Base-by-base conservation (phyloP, 2,113 vertebrate genomes). In the Anoura caudifer region DNA sequence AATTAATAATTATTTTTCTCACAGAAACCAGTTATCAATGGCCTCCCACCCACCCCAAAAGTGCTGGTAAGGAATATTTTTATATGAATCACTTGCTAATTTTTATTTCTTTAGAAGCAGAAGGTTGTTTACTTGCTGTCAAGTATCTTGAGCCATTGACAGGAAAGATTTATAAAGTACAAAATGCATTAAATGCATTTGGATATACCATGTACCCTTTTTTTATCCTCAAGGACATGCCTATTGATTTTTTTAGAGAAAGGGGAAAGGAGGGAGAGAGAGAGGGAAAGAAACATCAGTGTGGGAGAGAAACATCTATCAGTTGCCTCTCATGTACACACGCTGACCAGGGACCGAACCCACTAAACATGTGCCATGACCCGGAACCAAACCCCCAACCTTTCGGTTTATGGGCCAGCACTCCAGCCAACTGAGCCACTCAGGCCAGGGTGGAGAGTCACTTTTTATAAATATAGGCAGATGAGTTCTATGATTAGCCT, bases 21-120 rank as follows among this genome's bases (percentile, higher is more conserved):
- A 83, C 96, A 99, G 99, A 99, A 99, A 99, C 99, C 99, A 91
- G 98, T 99, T 0, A 99, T 99, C 98, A 99, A 99, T 91, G 99
- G 99, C 82, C 99, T 99, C 59, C 99, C 99, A 19, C 99, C 99
- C 4, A 99, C 99, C 14, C 99, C 99, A 0, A 99, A 99, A 99
- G 99, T 99, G 16, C 98, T 99, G 99, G 99, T 99, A 98, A 99
- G 99, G 97, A 94, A 80, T 84, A 72, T 97, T 93, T 1, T 38
- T 67, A 76, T 96, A 50, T 92, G 38, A 94, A 54, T 36, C 75
- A 31, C 61, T 87, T 89, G 38, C 22, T 31, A 75, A 2, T 70
- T 86, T 83, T 83, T 43, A 45, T 92, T n/a, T 92, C 50, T 91
- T 76, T 79, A 65, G 63, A 92, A 89, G 59, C 33, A 45, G 19